phyloP scores from a whole-genome alignment of 2,797 vertebrate genomes.

The Tadarida brasiliensis region DNA sequence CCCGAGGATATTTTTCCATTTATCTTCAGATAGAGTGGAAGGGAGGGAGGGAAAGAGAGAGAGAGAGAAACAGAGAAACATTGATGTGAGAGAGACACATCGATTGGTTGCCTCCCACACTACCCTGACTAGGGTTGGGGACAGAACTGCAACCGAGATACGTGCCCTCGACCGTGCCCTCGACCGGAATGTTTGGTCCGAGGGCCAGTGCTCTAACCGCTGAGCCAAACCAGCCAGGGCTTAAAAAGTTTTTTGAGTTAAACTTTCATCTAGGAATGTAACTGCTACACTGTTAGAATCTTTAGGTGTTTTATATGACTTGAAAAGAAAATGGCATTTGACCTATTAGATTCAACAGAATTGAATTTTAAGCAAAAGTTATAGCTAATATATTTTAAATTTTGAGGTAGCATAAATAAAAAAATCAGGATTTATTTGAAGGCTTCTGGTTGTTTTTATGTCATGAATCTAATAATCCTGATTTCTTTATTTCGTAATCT shows the following conservation, averaged over 20 bases:
- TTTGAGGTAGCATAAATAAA: slow-evolving; percentile 4
- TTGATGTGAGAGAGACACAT: background rate
- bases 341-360: background rate
- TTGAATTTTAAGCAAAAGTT: slow-evolving; percentile 56
- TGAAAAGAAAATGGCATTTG: slow-evolving; percentile 29
- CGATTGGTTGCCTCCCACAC: background rate
- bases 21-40: too few species aligned
- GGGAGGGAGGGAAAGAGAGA: background rate
- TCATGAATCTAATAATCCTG: background rate
- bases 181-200: too few species aligned
- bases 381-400: slow-evolving; percentile 24
- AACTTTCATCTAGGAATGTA: background rate
- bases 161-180: too few species aligned
- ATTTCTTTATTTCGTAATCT: slow-evolving; percentile 42
- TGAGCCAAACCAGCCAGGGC: background rate
- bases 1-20: background rate
- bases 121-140: too few species aligned
- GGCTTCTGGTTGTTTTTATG: slow-evolving; percentile 37
- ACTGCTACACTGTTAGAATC: background rate
- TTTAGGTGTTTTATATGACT: background rate
- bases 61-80: background rate
- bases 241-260: background rate
- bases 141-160: background rate
- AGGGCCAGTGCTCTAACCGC: too few species aligned
- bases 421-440: slow-evolving; percentile 16